Percentiles rank a stretch among this genome's conserved stretches.
phyloP scores from a whole-genome alignment of 2,113 vertebrate species.

The Bostrychus sinensis region DNA sequence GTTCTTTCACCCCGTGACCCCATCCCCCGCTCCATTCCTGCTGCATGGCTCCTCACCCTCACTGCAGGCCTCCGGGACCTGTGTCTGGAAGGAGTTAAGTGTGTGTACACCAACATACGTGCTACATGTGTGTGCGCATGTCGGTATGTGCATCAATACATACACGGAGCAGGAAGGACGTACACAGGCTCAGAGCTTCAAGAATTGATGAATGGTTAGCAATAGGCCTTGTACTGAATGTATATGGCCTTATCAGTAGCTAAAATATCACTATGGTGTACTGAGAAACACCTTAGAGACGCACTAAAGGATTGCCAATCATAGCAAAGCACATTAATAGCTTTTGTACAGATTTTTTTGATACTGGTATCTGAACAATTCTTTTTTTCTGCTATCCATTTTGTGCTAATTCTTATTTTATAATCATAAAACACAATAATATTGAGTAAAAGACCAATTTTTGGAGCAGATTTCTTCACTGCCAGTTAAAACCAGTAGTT shows the following conservation, averaged over 20 bases:
- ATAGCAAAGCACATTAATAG: neutral
- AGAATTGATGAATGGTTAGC: neutral
- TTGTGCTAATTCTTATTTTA: no score
- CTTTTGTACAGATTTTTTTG: neutral
- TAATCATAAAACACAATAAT: no score
- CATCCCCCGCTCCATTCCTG: conserved; percentile 34
- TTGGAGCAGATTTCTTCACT: no score
- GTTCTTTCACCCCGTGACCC: conserved; percentile 60
- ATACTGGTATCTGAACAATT: no score
- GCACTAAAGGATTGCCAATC: no score
- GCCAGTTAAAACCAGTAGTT: no score
- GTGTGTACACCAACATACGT: neutral
- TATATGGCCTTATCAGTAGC: no score
- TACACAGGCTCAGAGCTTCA: neutral
- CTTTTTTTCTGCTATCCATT: no score
- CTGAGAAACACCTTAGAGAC: no score
- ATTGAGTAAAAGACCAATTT: no score
- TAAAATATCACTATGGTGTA: no score
- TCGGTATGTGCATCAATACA: neutral
- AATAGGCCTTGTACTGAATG: neutral
- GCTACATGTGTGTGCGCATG: conserved; percentile 17
- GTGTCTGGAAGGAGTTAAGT: conserved; percentile 72
- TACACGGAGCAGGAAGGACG: neutral
- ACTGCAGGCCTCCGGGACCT: conserved; percentile 45
- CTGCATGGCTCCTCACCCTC: conserved; percentile 20